Conservation (phyloP, 2,797 vertebrate genomes). For the Trichosurus vulpecula region DNA sequence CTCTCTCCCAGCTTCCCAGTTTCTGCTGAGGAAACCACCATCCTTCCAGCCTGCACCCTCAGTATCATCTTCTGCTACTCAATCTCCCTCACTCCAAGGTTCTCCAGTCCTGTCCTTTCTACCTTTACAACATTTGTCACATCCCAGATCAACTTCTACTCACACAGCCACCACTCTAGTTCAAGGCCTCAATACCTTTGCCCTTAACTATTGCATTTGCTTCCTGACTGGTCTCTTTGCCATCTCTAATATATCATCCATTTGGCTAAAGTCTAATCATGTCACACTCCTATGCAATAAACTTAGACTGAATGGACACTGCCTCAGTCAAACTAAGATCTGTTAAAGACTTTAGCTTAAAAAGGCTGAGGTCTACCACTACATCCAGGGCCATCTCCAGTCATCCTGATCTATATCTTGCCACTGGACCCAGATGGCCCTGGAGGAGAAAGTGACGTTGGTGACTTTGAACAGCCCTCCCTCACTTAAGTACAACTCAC, state of each 20-base stretch:
- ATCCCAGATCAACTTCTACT: too few relatives aligned
- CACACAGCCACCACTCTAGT: background rate
- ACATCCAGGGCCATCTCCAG: too few relatives aligned
- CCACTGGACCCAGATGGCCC: too few relatives aligned
- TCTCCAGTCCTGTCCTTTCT: background rate
- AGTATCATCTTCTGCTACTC: background rate
- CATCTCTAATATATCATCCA: background rate
- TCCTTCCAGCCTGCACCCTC: rapidly evolving
- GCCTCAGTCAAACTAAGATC: too few relatives aligned
- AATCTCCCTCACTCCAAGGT: background rate
- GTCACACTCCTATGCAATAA: background rate
- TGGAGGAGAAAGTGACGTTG: too few relatives aligned
- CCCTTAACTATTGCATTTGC: background rate
- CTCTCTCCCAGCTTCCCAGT: background rate
- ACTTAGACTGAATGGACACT: background rate
- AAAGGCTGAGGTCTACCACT: too few relatives aligned
- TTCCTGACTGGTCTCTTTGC: background rate
- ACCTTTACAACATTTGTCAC: background rate
- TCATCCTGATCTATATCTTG: too few relatives aligned
- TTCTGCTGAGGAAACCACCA: background rate
- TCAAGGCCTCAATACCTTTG: too few relatives aligned
- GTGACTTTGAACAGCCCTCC: too few relatives aligned
- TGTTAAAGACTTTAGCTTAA: too few relatives aligned
- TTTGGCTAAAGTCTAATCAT: background rate
- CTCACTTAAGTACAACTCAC: too few relatives aligned